Evolutionary conservation across 2,113 vertebrate genomes (phyloP).

Genomic region (Malurus cyaneus): DNA sequence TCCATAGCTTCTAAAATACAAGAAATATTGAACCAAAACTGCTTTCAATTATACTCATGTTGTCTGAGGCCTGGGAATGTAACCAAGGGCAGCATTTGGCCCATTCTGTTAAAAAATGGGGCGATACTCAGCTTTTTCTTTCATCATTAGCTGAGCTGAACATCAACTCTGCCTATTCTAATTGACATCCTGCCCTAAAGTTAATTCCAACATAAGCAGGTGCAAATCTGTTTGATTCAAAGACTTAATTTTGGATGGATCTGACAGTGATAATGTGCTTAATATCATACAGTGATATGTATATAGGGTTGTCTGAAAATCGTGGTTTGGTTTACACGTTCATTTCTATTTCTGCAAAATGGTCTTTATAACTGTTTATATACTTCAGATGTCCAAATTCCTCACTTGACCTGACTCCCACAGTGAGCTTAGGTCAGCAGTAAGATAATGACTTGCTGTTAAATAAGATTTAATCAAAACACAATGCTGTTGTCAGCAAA

Average conservation of each 20-base stretch:
- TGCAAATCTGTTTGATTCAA: neutral
- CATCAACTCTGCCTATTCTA: neutral
- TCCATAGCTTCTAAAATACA: conserved; percentile 71
- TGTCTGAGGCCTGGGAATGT: conserved; percentile 12
- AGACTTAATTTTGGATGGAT: neutral
- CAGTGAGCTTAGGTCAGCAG: neutral
- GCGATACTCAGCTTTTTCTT: neutral
- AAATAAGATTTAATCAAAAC: neutral
- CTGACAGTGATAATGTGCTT: neutral
- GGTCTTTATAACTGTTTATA: neutral
- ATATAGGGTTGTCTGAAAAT: neutral
- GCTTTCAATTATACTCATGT: conserved; percentile 30
- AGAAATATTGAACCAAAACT: conserved; percentile 65
- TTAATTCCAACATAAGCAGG: neutral
- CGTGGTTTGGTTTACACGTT: neutral
- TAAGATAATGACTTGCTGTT: neutral
- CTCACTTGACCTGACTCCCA: neutral
- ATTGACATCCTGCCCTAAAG: neutral
- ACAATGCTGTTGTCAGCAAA: neutral
- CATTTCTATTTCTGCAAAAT: neutral
- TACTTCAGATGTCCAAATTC: neutral
- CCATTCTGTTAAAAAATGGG: conserved; percentile 30
- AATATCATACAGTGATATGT: neutral
- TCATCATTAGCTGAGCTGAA: neutral
- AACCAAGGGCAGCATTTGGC: conserved; percentile 12